Evolutionary conservation across 2,888 invertebrate genomes (phyloP).

Genomic region (Cylindroiulus punctatus): DNA sequence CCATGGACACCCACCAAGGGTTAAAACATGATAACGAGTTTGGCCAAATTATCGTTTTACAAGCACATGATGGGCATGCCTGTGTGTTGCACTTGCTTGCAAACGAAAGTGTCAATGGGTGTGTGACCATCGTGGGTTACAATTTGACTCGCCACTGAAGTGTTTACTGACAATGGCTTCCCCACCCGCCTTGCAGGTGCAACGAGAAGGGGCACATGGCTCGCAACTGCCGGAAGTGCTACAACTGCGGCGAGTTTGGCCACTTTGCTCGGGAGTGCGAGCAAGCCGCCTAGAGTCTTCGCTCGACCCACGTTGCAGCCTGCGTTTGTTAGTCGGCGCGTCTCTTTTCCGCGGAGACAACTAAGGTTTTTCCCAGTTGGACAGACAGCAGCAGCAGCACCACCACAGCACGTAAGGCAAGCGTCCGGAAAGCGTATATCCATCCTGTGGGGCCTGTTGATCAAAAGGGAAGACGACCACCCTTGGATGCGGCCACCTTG

Average conservation of each 20-base stretch:
- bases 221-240: constrained; percentile 67
- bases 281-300: constrained; percentile 59
- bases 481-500: constrained; percentile 2
- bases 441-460: constrained; percentile 13
- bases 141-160: background rate
- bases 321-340: constrained; percentile 51
- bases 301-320: constrained; percentile 48
- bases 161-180: constrained; percentile 48
- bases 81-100: too few relatives aligned
- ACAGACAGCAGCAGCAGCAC: constrained; percentile 27
- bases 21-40: too few relatives aligned
- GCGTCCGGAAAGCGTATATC: constrained; percentile 19
- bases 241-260: constrained; percentile 68
- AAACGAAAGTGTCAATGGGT: too few relatives aligned
- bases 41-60: too few relatives aligned
- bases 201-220: constrained; percentile 67
- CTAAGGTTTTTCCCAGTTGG: constrained; percentile 41
- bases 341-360: constrained; percentile 39
- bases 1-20: too few relatives aligned
- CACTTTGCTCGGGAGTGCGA: constrained; percentile 66
- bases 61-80: too few relatives aligned
- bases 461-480: background rate
- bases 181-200: constrained; percentile 63
- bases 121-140: background rate
- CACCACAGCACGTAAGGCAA: constrained; percentile 43